Evolutionary conservation across 1,140 invertebrate species (phyloP), one percentile per base, ranked within the genome.

Genomic region (Cryptotermes secundus): DNA sequence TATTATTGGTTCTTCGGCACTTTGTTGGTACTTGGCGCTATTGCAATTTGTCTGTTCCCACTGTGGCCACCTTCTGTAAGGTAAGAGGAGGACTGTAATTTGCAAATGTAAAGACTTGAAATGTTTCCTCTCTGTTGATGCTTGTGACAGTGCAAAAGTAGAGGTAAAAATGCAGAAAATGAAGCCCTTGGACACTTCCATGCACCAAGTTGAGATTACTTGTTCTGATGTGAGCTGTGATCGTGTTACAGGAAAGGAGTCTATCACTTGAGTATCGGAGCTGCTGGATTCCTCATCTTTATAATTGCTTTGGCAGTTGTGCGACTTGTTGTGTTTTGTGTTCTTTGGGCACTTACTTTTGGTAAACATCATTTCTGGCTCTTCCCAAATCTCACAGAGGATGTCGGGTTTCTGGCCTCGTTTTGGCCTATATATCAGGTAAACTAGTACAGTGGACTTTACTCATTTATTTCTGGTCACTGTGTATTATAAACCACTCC

Each of bases 381-480:
- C 82, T 92, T 99, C 85, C 99, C 99, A 1, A 99, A 99, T 92
- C 92, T 99, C 34, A 99, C 98, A 3, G 98, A 99, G 90, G 99
- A 99, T 91, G 98, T 99, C 80, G 98, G 99, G 53, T 99, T 99
- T 92, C 96, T 99, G 85, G 98, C 98, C 72, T 99, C 98, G 2
- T 99, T 99, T 91, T 97, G 97, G 95, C 99, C 99, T 38, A 91
- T 99, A 3, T 99, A 99, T 92, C 96, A 96, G 89, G 96, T 97
- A 90, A 90, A 87, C 31, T 34, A 72, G 26, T 31, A 7, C 16
- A 22, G 1, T 16, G 45, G 22, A 19, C 45, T 49, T 1, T 22
- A 38, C 38, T 38, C 12, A 38, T 38, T 38, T 38, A 4, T 38
- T 38, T 38, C 38, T 38, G 38, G 12, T 38, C 4, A 6, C 38